phyloP scores from a whole-genome alignment of 2,113 vertebrate genomes.

The Cavia aperea region DNA sequence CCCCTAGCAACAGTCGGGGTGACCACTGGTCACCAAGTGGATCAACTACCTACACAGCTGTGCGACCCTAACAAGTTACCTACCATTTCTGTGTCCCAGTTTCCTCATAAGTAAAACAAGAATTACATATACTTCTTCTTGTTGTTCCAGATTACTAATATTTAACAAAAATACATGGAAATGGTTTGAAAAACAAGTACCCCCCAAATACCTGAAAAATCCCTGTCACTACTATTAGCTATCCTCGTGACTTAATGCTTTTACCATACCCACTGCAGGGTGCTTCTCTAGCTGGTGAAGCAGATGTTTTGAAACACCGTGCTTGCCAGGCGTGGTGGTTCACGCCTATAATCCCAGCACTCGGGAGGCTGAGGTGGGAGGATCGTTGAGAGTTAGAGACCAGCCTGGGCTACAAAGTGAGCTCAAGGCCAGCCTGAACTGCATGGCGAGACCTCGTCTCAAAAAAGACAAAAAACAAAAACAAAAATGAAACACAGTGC shows the following conservation, averaged over 20 bases:
- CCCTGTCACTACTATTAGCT: neutral
- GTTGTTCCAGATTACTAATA: neutral
- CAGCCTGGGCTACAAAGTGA: no score
- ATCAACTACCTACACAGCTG: neutral
- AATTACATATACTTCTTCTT: slow-evolving; percentile 15
- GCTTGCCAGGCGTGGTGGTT: neutral
- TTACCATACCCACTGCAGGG: neutral
- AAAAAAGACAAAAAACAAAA: no score
- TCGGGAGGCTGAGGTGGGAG: no score
- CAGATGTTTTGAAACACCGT: slow-evolving; percentile 33
- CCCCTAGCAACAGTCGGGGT: neutral
- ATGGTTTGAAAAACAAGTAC: neutral
- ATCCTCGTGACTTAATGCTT: neutral
- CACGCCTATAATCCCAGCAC: no score
- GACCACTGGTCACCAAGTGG: neutral
- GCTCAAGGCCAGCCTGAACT: no score
- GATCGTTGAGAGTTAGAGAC: no score
- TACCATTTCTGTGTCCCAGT: neutral
- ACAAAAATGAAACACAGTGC: neutral
- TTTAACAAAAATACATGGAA: slow-evolving; percentile 24
- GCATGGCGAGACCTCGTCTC: no score
- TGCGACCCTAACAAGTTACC: neutral
- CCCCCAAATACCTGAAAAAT: neutral
- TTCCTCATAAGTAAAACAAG: slow-evolving; percentile 19
- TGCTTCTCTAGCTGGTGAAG: slow-evolving; percentile 22